These are phyloP conservation scores for Muscicapa striata DNA, from an alignment of 2,797 vertebrate genomes.

Conservation along the genomic window DNA sequence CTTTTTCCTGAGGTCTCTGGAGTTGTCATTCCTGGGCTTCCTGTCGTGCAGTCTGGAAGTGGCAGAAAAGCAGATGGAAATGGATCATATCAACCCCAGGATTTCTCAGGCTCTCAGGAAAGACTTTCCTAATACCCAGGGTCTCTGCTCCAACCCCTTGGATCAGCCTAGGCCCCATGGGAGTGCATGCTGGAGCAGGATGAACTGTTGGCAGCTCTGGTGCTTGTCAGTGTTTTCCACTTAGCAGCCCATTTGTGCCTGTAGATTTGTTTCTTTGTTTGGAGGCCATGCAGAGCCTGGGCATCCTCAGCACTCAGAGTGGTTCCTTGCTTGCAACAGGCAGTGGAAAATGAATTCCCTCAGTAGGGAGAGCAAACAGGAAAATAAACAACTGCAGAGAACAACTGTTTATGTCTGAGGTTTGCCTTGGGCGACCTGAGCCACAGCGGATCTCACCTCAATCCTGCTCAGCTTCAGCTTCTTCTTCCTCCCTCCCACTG, in stretches of 20 bases:
- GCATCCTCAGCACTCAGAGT: neutral
- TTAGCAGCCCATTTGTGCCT: neutral
- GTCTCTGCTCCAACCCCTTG: neutral
- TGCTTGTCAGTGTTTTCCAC: neutral
- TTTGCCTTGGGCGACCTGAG: neutral
- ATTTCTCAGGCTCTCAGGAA: neutral
- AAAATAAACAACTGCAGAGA: neutral
- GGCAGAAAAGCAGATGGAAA: neutral
- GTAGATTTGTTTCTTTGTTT: neutral
- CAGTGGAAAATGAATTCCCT: neutral
- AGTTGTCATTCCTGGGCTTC: neutral
- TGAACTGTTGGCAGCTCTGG: neutral
- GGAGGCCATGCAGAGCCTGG: neutral
- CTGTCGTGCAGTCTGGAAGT: neutral
- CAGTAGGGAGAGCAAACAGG: neutral
- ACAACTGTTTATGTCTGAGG: neutral
- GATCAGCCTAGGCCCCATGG: neutral
- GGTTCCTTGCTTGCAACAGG: neutral
- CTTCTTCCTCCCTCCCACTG: neutral
- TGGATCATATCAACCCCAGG: neutral
- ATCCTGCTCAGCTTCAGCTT: neutral
- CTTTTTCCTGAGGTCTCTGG: neutral
- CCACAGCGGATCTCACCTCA: fast-evolving
- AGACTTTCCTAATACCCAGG: neutral
- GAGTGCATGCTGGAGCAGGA: neutral